A percentile compares a stretch with the other conserved stretches of the same genome.
These are phyloP conservation scores for Chrysoperla carnea DNA, from an alignment of 1,140 invertebrate genomes.

Conservation along the genomic window DNA sequence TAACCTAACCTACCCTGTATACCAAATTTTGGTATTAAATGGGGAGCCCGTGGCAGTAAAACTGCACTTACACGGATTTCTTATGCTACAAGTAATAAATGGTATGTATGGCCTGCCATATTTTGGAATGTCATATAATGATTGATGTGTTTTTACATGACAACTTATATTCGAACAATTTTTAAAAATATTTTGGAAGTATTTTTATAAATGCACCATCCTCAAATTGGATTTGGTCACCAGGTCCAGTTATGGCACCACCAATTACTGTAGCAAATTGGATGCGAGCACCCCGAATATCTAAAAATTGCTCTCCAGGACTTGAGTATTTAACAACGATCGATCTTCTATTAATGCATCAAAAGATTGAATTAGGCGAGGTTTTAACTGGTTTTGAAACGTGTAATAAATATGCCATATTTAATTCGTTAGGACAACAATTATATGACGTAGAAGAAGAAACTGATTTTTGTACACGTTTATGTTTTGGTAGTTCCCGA, in stretches of 20 bases:
- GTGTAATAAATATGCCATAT: conserved; percentile 74
- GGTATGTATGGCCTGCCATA: too few relatives aligned
- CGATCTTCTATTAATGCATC: conserved; percentile 75
- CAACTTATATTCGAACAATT: conserved; percentile 1
- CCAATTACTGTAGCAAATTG: too few relatives aligned
- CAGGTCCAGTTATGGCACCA: too few relatives aligned
- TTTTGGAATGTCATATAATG: too few relatives aligned
- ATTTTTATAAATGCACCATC: too few relatives aligned
- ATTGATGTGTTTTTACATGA: neutral
- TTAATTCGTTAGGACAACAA: conserved; percentile 59
- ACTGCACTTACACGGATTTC: too few relatives aligned
- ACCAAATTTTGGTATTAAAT: too few relatives aligned
- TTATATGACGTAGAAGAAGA: conserved; percentile 75
- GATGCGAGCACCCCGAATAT: conserved; percentile 57
- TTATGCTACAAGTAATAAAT: too few relatives aligned
- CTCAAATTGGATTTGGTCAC: too few relatives aligned
- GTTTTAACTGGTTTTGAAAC: conserved; percentile 73
- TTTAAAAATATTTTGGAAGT: too few relatives aligned
- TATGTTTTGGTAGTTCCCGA: conserved; percentile 56
- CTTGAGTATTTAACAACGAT: conserved; percentile 85
- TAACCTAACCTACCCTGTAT: too few relatives aligned
- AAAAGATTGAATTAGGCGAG: conserved; percentile 74
- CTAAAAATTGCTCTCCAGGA: conserved; percentile 67
- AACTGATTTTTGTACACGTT: conserved; percentile 57
- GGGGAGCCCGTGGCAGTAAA: too few relatives aligned